phyloP scores from a whole-genome alignment of 2,888 invertebrate species.

The Scaptomyza caliginosa region DNA sequence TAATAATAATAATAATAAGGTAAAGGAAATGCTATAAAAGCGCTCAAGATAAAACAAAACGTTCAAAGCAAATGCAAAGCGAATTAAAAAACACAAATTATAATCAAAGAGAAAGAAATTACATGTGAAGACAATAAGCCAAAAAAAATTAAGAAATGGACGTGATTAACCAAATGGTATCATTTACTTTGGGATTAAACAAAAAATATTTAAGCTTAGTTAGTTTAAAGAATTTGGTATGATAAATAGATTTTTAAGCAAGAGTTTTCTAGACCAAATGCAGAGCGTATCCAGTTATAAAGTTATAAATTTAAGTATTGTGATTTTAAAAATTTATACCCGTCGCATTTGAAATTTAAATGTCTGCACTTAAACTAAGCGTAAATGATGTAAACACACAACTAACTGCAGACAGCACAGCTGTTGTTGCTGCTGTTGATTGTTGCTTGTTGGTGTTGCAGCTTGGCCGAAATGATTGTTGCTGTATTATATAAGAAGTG shows the following conservation, averaged over 20 bases:
- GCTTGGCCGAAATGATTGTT: conserved; percentile 77
- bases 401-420: conserved; percentile 50
- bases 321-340: neutral
- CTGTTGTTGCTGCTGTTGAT: conserved; percentile 56
- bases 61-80: conserved; percentile 33
- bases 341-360: conserved; percentile 16
- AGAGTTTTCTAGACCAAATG: no score
- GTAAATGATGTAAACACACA: conserved; percentile 69
- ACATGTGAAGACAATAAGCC: conserved; percentile 34
- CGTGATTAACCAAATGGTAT: conserved; percentile 4
- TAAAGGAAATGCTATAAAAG: conserved; percentile 38
- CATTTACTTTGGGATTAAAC: conserved; percentile 36
- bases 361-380: conserved; percentile 9
- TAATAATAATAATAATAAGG: conserved; percentile 38
- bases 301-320: neutral
- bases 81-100: conserved; percentile 44
- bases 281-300: no score
- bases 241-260: no score
- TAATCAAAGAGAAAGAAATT: conserved; percentile 46
- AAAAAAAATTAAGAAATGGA: conserved; percentile 10
- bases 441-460: conserved; percentile 62
- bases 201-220: no score
- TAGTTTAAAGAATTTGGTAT: no score
- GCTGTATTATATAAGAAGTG: conserved; percentile 77
- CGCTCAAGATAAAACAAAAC: conserved; percentile 27